Base-by-base conservation (phyloP, 2,888 invertebrate species). In the Chirona hameri region DNA sequence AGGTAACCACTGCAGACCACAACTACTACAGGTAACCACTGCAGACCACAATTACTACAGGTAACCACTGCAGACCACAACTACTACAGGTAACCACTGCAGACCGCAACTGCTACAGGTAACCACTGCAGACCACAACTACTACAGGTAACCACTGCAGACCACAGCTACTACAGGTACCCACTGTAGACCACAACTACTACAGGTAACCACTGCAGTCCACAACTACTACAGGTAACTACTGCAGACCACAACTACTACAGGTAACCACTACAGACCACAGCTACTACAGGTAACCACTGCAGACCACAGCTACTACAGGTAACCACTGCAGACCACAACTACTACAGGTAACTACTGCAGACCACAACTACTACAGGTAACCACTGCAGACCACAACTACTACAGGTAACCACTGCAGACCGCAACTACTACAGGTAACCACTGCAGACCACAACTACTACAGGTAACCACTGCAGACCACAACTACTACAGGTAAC, bases 21-120 rank as follows among this genome's bases (percentile, higher is more conserved):
- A 93, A 93, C 87, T 98, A 98, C 89, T 95, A 96, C 14, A 91
- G 93, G 82, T 57, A 7, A 18, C 82, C 31, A 7, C 12, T n/a
- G n/a, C 94, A 21, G 97, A 97, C 87, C 91, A 97, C 18, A 93
- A 93, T 87, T 98, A 98, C 89, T 95, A 96, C 14, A 91, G 93
- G 82, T 57, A 7, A 18, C 82, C 31, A 7, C 12, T n/a, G n/a
- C 94, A 21, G 97, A 97, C 87, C 91, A 97, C 18, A 93, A 93
- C 87, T 98, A 98, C 89, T 95, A 96, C 14, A 91, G 93, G 82
- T 57, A 7, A 18, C 82, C 31, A 7, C 12, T n/a, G n/a, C 94
- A 21, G 97, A 97, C 87, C 91, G 97, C 18, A 93, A 93, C 87
- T 98, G 98, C 89, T 95, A 96, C 14, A 91, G 93, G 82, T 57